These are phyloP conservation scores for Tyto alba DNA, from an alignment of 2,113 vertebrate genomes.

Conservation along the genomic window DNA sequence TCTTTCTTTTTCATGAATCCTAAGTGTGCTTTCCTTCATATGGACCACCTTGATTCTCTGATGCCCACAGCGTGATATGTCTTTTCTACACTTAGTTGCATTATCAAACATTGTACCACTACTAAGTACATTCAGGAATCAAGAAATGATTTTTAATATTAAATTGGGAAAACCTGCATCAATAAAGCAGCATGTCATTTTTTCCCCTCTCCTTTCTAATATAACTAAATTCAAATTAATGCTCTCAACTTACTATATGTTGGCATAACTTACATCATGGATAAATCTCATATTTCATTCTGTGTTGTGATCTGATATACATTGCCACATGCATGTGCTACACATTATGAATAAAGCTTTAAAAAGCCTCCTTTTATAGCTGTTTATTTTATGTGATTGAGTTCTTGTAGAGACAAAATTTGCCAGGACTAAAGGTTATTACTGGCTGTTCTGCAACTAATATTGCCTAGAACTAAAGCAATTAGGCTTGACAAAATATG, in stretches of 20 bases:
- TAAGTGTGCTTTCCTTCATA: neutral
- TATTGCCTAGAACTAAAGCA: slow-evolving; percentile 72
- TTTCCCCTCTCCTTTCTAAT: neutral
- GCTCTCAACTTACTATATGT: neutral
- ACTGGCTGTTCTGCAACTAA: slow-evolving; percentile 73
- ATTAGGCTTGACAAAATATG: slow-evolving; percentile 69
- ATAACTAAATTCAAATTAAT: slow-evolving; percentile 10
- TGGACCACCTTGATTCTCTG: neutral
- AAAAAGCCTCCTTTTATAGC: slow-evolving; percentile 75
- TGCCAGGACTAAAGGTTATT: slow-evolving; percentile 78
- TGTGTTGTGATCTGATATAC: slow-evolving; percentile 44
- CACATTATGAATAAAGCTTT: slow-evolving; percentile 77
- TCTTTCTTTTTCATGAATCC: neutral
- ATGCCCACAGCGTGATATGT: neutral
- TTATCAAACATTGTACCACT: neutral
- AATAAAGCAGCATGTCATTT: neutral
- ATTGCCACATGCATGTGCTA: slow-evolving; percentile 73
- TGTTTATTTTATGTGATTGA: slow-evolving; percentile 79
- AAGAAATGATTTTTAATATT: neutral
- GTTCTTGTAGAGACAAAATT: slow-evolving; percentile 68
- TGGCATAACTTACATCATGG: slow-evolving; percentile 56
- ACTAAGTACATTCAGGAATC: neutral
- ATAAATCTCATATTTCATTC: slow-evolving; percentile 58
- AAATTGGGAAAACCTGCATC: neutral
- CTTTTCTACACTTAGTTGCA: neutral